Evolutionary conservation across 2,888 invertebrate genomes (phyloP).

Genomic region (Nysson spinosus): DNA sequence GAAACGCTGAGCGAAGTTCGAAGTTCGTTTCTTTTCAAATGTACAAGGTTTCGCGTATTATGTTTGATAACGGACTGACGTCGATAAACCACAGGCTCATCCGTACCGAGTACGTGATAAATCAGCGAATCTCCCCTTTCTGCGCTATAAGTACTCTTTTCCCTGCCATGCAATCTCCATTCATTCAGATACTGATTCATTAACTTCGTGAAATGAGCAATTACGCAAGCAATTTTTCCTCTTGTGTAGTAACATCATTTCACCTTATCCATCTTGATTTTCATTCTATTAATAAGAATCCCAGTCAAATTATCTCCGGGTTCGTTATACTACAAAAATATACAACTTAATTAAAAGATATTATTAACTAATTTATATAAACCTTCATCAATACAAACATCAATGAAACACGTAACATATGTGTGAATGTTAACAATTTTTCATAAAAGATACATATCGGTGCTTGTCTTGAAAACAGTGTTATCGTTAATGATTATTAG

Average conservation of each 20-base stretch:
- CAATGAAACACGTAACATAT: too few relatives aligned
- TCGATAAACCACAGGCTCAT: conserved; percentile 59
- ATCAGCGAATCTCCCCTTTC: conserved; percentile 40
- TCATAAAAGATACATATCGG: too few relatives aligned
- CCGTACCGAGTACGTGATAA: conserved; percentile 50
- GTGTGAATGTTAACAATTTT: too few relatives aligned
- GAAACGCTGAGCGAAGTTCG: conserved; percentile 42
- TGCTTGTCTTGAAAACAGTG: too few relatives aligned
- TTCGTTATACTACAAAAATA: background rate
- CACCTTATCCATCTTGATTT: conserved; percentile 5
- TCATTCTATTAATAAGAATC: conserved; percentile 13
- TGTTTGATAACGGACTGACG: conserved; percentile 53
- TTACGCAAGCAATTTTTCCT: conserved; percentile 45
- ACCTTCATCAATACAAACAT: too few relatives aligned
- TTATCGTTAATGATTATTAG: too few relatives aligned
- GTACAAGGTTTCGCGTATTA: conserved; percentile 34
- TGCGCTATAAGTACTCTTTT: conserved; percentile 31
- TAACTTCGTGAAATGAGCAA: conserved; percentile 56
- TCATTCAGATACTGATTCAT: conserved; percentile 69
- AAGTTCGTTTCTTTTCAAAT: conserved; percentile 53
- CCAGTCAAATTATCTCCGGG: background rate
- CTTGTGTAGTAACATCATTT: background rate
- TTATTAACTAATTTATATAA: too few relatives aligned
- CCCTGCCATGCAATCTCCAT: conserved; percentile 63
- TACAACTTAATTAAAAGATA: too few relatives aligned